A percentile compares a stretch with the other conserved stretches of the same genome.
Evolutionary conservation across 37 sponge, comb jelly and placozoan genomes (phyloP).

Genomic region (Halisarca cf. caerulea): DNA sequence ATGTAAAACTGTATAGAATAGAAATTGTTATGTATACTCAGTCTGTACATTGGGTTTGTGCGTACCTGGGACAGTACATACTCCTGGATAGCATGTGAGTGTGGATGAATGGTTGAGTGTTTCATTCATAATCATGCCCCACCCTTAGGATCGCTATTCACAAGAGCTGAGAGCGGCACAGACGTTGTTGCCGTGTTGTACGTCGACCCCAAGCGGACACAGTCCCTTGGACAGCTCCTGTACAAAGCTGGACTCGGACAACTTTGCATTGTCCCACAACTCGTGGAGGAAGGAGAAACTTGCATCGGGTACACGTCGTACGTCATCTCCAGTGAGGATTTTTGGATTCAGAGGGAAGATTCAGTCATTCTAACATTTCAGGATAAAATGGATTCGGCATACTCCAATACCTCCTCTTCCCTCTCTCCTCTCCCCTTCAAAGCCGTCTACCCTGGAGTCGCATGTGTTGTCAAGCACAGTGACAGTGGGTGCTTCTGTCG

Average conservation of each 20-base stretch:
- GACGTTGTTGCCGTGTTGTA: no score
- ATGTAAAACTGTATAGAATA: no score
- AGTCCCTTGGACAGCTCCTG: conserved; percentile 16
- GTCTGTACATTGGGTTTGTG: no score
- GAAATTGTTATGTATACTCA: no score
- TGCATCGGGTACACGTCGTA: conserved; percentile 20
- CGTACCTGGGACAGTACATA: no score
- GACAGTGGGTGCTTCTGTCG: conserved; percentile 56
- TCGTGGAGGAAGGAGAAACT: conserved; percentile 2
- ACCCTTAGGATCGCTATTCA: no score
- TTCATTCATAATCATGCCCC: no score
- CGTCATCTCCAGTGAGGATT: conserved; percentile 40
- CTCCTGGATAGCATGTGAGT: no score
- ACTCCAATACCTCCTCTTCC: not conserved
- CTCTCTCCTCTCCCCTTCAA: conserved; percentile 9
- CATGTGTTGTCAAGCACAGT: conserved; percentile 42
- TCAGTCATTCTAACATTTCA: conserved; percentile 21
- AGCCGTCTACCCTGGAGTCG: conserved; percentile 39
- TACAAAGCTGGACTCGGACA: not conserved
- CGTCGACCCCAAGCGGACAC: not conserved
- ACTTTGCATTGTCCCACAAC: not conserved
- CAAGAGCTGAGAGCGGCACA: not conserved
- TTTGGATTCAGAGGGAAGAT: conserved; percentile 55
- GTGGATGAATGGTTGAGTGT: no score
- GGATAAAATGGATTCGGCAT: not conserved